Evolutionary conservation across 2,888 invertebrate genomes (phyloP), one percentile per base, ranked within the genome.

Genomic region (Serrognathus titanus): DNA sequence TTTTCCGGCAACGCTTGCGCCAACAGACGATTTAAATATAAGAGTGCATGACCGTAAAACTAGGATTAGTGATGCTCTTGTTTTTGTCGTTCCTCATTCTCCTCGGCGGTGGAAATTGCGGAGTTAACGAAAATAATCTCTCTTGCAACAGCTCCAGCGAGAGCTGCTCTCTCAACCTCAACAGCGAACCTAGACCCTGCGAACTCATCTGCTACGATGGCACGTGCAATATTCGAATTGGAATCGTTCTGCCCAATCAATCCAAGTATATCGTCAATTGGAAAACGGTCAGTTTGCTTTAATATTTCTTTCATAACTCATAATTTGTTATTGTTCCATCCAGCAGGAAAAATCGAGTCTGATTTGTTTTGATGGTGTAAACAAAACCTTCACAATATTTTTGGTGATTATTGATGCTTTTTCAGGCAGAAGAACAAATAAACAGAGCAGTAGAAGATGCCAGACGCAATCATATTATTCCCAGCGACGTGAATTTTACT

Each of bases 211-310:
- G 70, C 47, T 82, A 80, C 60, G 68, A 76, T 39, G 80, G 79
- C 4, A 73, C 70, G 4, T 90, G 90, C 69, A 82, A 81, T 45
- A 80, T 90, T 41, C 80, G 85, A 51, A 85, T 86, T 0, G 85
- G 86, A 1, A 78, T 90, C 13, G 75, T 90, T 59, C 72, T 90
- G 55, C 88, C 90, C 0, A 80, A 81, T 51, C 83, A 66, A 77
- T 80, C 20, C 48, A 79, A 81, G 60, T 72, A 85, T 81, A 12
- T 85, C 81, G 55, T 74, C 82, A 70, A 76, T 79, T 10, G 80
- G 75, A 65, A 69, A 31, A 66, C 67, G 72, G 84, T 84, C 61
- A 66, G 67, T 67, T 53, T 37, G 20, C n/a, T 46, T 45, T 40
- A 39, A 2, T 39, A 11, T 39, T 39, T 39, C n/a, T 12, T 3